Percentiles rank a stretch among this genome's conserved stretches.
Conservation (phyloP, 2,113 vertebrate genomes). For the Pagrus major region DNA sequence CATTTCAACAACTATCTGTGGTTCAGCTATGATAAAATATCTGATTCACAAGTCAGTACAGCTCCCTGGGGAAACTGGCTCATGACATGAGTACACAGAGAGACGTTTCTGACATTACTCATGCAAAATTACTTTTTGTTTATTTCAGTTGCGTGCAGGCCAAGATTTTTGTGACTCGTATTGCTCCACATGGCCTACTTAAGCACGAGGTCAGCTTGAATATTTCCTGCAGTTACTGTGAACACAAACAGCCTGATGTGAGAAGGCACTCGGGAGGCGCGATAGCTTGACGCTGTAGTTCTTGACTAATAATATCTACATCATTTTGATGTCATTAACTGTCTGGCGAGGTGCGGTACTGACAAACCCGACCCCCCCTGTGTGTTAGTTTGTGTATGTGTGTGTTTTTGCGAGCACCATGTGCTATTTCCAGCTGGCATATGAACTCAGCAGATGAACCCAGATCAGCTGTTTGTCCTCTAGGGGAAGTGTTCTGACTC, state of each 20-base stretch:
- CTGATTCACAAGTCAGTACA: slow-evolving; percentile 1
- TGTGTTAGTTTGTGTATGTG: not conserved
- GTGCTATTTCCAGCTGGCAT: slow-evolving; percentile 68
- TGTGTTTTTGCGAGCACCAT: slow-evolving; percentile 38
- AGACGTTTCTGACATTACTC: slow-evolving; percentile 38
- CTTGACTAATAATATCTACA: not conserved
- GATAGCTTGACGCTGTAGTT: not conserved
- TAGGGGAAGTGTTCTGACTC: slow-evolving; percentile 51
- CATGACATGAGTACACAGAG: slow-evolving; percentile 29
- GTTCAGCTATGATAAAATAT: slow-evolving; percentile 29
- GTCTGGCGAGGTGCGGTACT: not conserved
- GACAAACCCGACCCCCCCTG: slow-evolving; percentile 20
- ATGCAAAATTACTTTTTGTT: slow-evolving; percentile 58
- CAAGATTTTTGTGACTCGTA: slow-evolving; percentile 29
- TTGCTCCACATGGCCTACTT: slow-evolving; percentile 23
- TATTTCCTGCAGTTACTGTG: slow-evolving; percentile 34
- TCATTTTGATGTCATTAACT: slow-evolving; percentile 17
- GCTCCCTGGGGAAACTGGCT: slow-evolving; percentile 38
- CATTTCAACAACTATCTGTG: slow-evolving; percentile 11
- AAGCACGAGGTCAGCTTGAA: slow-evolving; percentile 22
- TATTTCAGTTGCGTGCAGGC: slow-evolving; percentile 15
- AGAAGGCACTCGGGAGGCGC: not conserved
- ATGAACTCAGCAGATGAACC: slow-evolving; percentile 73
- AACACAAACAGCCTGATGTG: slow-evolving; percentile 3
- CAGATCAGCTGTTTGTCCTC: slow-evolving; percentile 74